These are phyloP conservation scores for Polietes domitor DNA, from an alignment of 2,888 invertebrate genomes.

Conservation along the genomic window DNA sequence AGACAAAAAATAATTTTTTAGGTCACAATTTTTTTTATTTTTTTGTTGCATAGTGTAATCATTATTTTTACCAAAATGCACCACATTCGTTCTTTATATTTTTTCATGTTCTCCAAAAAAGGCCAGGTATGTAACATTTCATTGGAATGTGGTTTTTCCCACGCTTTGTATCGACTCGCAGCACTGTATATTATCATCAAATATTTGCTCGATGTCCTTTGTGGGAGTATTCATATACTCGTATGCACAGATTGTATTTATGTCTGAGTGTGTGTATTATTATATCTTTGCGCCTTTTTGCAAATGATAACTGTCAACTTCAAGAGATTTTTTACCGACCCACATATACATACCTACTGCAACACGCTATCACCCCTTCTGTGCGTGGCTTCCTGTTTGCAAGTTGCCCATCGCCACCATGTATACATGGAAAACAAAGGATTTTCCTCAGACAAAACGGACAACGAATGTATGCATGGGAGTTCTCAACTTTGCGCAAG, in stretches of 20 bases:
- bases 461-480: background rate
- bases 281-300: slow-evolving; percentile 30
- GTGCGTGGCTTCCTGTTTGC: slow-evolving; percentile 9
- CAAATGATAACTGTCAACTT: slow-evolving; percentile 43
- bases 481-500: background rate
- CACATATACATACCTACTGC: background rate
- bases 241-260: background rate
- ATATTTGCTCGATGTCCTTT: slow-evolving; percentile 18
- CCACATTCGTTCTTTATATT: too few species aligned
- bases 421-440: background rate
- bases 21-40: too few species aligned
- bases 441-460: background rate
- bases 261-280: slow-evolving; percentile 11
- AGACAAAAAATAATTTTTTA: too few species aligned
- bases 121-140: too few species aligned
- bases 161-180: too few species aligned
- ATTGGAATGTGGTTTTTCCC: too few species aligned
- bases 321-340: background rate
- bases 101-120: too few species aligned
- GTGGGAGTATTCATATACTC: background rate
- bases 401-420: background rate
- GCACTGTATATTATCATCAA: too few species aligned
- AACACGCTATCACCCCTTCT: background rate
- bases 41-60: too few species aligned
- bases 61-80: too few species aligned